These are phyloP conservation scores for Graptemys geographica DNA, from an alignment of 2,797 vertebrate species.

Conservation along the genomic window DNA sequence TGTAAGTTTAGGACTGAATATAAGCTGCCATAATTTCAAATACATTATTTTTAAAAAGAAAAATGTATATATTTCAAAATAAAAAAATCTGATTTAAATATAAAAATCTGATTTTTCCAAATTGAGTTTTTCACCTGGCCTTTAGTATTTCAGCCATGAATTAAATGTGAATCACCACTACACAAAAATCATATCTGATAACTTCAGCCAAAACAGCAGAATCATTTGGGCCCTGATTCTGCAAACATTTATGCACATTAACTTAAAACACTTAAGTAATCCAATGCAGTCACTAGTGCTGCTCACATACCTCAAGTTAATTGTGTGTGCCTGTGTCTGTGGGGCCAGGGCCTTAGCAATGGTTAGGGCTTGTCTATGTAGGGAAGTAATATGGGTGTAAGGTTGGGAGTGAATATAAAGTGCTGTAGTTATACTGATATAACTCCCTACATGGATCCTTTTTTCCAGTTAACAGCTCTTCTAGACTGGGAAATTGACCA, in stretches of 20 bases:
- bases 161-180: not conserved
- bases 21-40: not conserved
- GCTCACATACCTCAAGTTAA: not conserved
- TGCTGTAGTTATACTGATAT: not conserved
- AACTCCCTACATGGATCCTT: not conserved
- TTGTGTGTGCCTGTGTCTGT: not conserved
- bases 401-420: not conserved
- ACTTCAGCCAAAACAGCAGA: not conserved
- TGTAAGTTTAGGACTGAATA: not conserved
- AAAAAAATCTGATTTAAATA: not conserved
- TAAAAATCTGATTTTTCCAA: not conserved
- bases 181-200: not conserved
- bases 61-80: too few relatives aligned
- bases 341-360: not conserved
- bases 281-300: not conserved
- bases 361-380: not conserved
- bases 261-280: not conserved
- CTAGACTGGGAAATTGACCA: not conserved
- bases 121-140: not conserved
- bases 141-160: not conserved
- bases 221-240: not conserved
- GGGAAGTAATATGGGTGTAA: not conserved
- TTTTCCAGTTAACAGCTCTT: not conserved
- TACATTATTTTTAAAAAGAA: not conserved
- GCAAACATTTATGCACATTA: not conserved